A percentile compares a stretch with the other conserved stretches of the same genome.
Evolutionary conservation across 53 echinoderm and acorn worm species (phyloP).

Genomic region (Paelopatides confundens): DNA sequence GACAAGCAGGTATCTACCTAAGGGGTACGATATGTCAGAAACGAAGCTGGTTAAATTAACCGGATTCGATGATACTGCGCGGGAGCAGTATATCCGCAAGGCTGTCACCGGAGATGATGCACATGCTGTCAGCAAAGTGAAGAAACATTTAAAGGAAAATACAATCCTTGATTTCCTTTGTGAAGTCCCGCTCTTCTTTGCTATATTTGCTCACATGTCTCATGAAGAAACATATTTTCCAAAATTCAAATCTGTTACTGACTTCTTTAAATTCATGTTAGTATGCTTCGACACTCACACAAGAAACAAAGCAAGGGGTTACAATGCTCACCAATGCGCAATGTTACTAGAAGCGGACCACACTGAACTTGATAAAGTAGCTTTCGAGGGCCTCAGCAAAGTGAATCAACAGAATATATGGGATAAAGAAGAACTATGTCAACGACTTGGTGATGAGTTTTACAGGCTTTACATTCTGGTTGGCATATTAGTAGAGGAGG

Average conservation of each 20-base stretch:
- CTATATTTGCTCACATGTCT: not conserved
- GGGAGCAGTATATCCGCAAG: not conserved
- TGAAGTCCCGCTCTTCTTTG: not conserved
- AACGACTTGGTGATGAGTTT: not conserved
- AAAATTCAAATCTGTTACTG: not conserved
- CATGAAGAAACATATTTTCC: not conserved
- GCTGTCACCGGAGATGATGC: not conserved
- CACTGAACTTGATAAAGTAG: not conserved
- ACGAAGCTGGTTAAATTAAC: not conserved
- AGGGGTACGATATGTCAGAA: not conserved
- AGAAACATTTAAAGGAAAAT: not conserved
- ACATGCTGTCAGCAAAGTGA: not conserved
- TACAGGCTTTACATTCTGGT: not conserved
- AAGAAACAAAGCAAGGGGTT: not conserved
- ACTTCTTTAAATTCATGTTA: not conserved
- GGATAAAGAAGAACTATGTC: not conserved
- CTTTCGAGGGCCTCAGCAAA: not conserved
- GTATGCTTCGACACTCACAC: not conserved
- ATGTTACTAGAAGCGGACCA: not conserved
- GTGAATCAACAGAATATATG: not conserved
- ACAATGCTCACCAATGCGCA: not conserved
- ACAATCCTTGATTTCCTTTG: not conserved
- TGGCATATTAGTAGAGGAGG: not conserved
- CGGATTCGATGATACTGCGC: not conserved
- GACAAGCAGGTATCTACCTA: not conserved